Evolutionary conservation across 1,140 invertebrate species (phyloP).

Genomic region (Scaptomyza hsui): DNA sequence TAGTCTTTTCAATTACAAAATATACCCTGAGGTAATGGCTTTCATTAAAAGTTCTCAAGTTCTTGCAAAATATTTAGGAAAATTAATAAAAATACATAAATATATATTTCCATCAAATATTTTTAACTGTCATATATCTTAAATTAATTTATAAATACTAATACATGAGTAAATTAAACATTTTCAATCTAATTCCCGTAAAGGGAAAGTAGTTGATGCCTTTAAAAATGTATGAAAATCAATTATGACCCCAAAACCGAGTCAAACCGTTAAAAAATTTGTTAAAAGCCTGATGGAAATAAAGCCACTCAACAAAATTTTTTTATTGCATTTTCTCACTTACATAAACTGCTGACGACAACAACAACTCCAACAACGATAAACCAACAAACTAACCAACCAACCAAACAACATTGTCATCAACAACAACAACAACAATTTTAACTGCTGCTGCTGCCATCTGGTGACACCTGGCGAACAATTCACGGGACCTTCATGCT

Average conservation of each 20-base stretch:
- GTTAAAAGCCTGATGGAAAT: constrained; percentile 18
- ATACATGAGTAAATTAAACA: too few species aligned
- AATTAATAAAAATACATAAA: too few species aligned
- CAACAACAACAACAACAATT: constrained; percentile 28
- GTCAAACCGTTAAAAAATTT: constrained; percentile 7
- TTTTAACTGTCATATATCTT: too few species aligned
- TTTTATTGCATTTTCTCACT: constrained; percentile 41
- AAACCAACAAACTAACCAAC: constrained; percentile 40
- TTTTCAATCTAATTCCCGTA: too few species aligned
- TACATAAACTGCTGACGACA: constrained; percentile 16
- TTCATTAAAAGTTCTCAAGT: too few species aligned
- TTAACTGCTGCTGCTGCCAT: constrained; percentile 33
- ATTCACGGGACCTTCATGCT: constrained; percentile 49
- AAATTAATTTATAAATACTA: too few species aligned
- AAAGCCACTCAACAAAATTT: constrained; percentile 30
- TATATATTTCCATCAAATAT: too few species aligned
- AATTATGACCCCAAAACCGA: neutral
- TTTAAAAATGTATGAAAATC: constrained; percentile 6
- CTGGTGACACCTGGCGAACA: constrained; percentile 64
- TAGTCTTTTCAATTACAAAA: too few species aligned
- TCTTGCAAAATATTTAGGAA: too few species aligned
- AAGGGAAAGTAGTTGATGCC: too few species aligned
- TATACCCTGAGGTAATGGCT: too few species aligned
- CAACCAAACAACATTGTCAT: constrained; percentile 44
- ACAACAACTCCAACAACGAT: constrained; percentile 27